Percentiles rank a stretch among this genome's conserved stretches.
phyloP scores from a whole-genome alignment of 2,888 invertebrate genomes.

The Rhodophaea formosa region DNA sequence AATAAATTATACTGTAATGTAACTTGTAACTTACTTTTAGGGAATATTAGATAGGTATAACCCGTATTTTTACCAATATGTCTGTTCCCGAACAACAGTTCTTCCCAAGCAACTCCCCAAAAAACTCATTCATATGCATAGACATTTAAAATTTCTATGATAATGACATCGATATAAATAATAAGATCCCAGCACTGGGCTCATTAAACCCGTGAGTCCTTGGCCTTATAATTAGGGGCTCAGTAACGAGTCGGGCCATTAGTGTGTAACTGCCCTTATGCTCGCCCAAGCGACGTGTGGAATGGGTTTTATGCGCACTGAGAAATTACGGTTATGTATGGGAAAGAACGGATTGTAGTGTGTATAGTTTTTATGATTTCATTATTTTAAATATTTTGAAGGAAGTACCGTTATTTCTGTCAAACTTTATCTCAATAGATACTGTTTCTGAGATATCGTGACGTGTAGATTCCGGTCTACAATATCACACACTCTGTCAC shows the following conservation, averaged over 20 bases:
- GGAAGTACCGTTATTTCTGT: background rate
- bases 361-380: conserved; percentile 2
- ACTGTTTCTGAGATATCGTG: too few relatives aligned
- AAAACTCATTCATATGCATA: conserved; percentile 29
- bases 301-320: conserved; percentile 43
- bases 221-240: conserved; percentile 57
- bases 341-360: conserved; percentile 19
- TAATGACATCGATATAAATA: conserved; percentile 41
- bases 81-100: background rate
- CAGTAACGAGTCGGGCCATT: conserved; percentile 56
- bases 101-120: conserved; percentile 6
- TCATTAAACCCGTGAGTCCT: conserved; percentile 41
- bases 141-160: conserved; percentile 35
- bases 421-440: too few relatives aligned
- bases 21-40: too few relatives aligned
- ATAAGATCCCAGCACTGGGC: conserved; percentile 35
- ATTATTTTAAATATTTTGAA: background rate
- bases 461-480: too few relatives aligned
- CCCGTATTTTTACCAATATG: too few relatives aligned
- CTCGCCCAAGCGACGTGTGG: conserved; percentile 46
- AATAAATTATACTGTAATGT: too few relatives aligned
- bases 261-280: conserved; percentile 59
- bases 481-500: too few relatives aligned
- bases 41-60: too few relatives aligned
- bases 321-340: conserved; percentile 27